These are phyloP conservation scores for Anguilla rostrata DNA, from an alignment of 2,113 vertebrate genomes.

Conservation along the genomic window DNA sequence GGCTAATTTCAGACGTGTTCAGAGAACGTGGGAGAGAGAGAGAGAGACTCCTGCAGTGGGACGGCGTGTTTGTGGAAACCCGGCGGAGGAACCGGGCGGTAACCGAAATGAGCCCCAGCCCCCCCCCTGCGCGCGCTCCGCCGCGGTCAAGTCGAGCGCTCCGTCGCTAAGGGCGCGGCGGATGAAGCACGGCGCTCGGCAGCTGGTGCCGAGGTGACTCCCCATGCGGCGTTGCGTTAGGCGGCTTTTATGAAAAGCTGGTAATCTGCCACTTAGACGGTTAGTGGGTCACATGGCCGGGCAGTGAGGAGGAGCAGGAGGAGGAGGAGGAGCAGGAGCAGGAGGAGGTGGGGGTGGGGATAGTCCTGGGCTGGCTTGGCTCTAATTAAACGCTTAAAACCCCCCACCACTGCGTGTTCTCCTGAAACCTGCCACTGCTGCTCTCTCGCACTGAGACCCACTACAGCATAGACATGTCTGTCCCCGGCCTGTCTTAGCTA, in stretches of 20 bases:
- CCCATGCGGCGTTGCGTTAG: slow-evolving; percentile 26
- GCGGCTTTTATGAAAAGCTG: slow-evolving; percentile 51
- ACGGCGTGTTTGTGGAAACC: too few species aligned
- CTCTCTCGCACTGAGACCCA: neutral
- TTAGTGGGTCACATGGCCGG: slow-evolving; percentile 38
- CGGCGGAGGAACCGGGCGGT: too few species aligned
- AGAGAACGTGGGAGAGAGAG: too few species aligned
- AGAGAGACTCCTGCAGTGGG: too few species aligned
- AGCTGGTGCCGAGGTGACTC: slow-evolving; percentile 54
- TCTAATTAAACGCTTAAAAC: slow-evolving; percentile 6
- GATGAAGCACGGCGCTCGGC: neutral
- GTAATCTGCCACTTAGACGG: slow-evolving; percentile 64
- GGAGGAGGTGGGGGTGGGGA: neutral
- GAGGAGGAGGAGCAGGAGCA: neutral
- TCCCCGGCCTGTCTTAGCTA: neutral
- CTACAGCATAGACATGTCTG: neutral
- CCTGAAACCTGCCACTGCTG: neutral
- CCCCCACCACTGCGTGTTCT: neutral
- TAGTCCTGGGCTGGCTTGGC: neutral
- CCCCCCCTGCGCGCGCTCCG: too few species aligned
- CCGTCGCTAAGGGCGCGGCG: too few species aligned
- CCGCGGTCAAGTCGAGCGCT: too few species aligned
- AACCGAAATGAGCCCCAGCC: too few species aligned
- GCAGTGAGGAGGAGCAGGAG: neutral
- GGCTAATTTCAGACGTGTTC: too few species aligned